Evolutionary conservation across 1,140 invertebrate species (phyloP), one percentile per base, ranked within the genome.

Genomic region (Harpegnathos saltator): DNA sequence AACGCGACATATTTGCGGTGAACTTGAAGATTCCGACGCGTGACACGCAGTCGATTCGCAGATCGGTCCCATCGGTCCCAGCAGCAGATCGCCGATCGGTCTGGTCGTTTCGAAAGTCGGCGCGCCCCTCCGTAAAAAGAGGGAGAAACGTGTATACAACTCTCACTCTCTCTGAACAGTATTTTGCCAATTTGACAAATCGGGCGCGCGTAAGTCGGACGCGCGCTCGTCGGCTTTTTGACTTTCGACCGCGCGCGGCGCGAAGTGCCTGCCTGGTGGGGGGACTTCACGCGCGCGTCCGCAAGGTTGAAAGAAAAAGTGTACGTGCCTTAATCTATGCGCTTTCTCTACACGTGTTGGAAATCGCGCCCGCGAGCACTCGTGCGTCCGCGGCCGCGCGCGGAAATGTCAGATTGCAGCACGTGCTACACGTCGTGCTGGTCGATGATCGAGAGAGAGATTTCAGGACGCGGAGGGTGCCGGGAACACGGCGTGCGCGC

Each of bases 351-450:
- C 22, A 54, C 29, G 50, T 54, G 75, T 58, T 14, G 54, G 75
- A 59, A 26, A 71, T 80, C 33, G 52, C 17, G 33, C 74, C 26
- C 33, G 38, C 38, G 38, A 3, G 38, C 38, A 9, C 7, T 11
- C 3, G 38, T 44, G 4, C 38, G 38, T 44, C 11, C 38, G 75
- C 22, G n/a, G n/a, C n/a, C n/a, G n/a, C 17, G 54, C 29, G 33
- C 15, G 19, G 75, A 80, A 80, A 80, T 69, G 75, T 71, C 75
- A 78, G 63, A 44, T 69, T 33, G 44, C 3, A 74, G 61, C 73
- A 65, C 73, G 75, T 54, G 74, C 74, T 15, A 7, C 15, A 19
- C 58, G 33, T 38, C 33, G 33, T 54, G n/a, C n/a, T n/a, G 29
- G 15, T n/a, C 54, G 59, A 38, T 33, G 73, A 63, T 33, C 73